A percentile compares a stretch with the other conserved stretches of the same genome.
Conservation (phyloP, 2,113 vertebrate genomes). For the Petaurus breviceps region DNA sequence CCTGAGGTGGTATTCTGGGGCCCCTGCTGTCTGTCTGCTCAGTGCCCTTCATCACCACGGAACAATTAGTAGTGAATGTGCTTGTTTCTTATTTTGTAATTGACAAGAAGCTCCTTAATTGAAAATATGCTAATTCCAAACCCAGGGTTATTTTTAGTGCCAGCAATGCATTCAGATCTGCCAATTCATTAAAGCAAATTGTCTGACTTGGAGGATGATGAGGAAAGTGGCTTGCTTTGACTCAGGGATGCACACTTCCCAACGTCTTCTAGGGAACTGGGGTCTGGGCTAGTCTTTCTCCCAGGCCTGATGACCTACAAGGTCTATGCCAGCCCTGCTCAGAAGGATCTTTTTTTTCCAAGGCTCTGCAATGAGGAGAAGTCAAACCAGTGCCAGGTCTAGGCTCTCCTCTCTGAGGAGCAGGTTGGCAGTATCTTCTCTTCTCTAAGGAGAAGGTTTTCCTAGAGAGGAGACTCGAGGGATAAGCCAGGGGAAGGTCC, state of each 20-base stretch:
- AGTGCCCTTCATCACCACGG: conserved; percentile 17
- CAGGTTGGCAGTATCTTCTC: no score
- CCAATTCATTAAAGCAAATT: conserved; percentile 23
- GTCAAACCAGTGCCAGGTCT: no score
- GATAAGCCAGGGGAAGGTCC: not conserved
- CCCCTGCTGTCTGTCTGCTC: conserved; percentile 1
- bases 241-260: not conserved
- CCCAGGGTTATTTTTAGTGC: conserved; percentile 67
- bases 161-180: conserved; percentile 52
- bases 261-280: not conserved
- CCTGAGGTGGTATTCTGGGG: not conserved
- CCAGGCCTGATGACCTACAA: not conserved
- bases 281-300: not conserved
- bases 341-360: not conserved
- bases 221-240: conserved; percentile 40
- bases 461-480: not conserved
- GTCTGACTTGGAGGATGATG: conserved; percentile 30
- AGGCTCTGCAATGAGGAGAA: not conserved
- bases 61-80: conserved; percentile 46
- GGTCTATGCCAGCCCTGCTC: no score
- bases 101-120: conserved; percentile 36
- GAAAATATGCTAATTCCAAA: conserved; percentile 72
- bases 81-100: conserved; percentile 53
- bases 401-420: not conserved
- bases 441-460: not conserved